Evolutionary conservation across 1,140 invertebrate species (phyloP), one percentile per base, ranked within the genome.

Genomic region (Pinna nobilis): DNA sequence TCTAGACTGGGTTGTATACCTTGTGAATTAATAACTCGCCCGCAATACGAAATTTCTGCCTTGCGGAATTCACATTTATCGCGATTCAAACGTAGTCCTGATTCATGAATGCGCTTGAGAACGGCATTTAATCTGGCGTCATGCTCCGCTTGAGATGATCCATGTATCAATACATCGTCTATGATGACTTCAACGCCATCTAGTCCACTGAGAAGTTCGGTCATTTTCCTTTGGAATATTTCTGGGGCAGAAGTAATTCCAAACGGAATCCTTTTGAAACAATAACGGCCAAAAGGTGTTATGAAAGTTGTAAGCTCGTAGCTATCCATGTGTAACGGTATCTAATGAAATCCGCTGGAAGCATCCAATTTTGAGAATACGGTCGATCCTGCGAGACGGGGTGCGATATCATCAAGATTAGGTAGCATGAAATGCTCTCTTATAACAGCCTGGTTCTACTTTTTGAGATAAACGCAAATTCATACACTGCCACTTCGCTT

Each of bases 261-360:
- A 79, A 90, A 90, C 11, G 88, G 88, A 20, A 90, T 64, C 39
- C 89, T 77, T 39, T 77, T 74, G 72, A 86, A 87, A 50, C 79
- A 77, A 64, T 76, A 89, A 33, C 84, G 61, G 18, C 86, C 89
- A 84, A 88, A 90, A 11, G 88, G 88, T 4, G 81, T 84, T 25
- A 88, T 84, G 79, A 91, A 91, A 13, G 35, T 70, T 3, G 66
- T 65, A 11, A 70, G 37, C 44, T 59, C 23, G 13, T 18, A 9
- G 49, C 32, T 65, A 13, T 64, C 50, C 9, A 20, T 4, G 25
- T 66, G 11, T 11, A 70, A 61, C 1, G 65, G 66, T 20, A 70
- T 60, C 33, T 70, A 47, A 15, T 37, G 59, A 61, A 75, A 70
- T 13, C 59, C 66, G 25, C 4, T 63, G n/a, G 33, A 11, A 1